Base-by-base conservation (phyloP, 2,113 vertebrate species). In the Meles meles region DNA sequence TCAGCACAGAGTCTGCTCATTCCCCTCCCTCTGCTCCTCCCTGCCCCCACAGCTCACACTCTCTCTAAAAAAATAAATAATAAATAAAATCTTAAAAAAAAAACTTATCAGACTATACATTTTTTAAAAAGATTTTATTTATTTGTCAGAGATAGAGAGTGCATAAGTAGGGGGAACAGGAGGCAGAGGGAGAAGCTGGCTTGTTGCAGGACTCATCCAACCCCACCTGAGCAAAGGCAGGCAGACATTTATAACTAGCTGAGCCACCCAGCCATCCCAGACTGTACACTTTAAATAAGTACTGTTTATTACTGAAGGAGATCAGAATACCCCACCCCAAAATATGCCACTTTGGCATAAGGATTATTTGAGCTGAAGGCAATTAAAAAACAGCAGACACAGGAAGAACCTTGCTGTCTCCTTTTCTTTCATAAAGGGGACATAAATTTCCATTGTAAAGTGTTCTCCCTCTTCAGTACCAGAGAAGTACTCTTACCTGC, bases 391-490 rank as follows among this genome's bases (percentile, higher is more conserved):
- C 6, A 71, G 34, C 3, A 61, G 21, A 49, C 39, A 83, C 10
- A 42, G 34, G 20, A 90, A 95, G 49, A 91, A 69, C 49, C 57
- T 34, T 85, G n/a, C 34, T n/a, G 39, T 91, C 39, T 34, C 52
- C 71, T 39, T 61, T 91, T n/a, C 52, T 61, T 95, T 49, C 12
- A 7, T 71, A 86, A 79, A 86, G 23, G 13, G 14, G 81, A 93
- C 34, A 84, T 47, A 49, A 84, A 93, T 84, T 93, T 84, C 42
- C 91, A 74, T 84, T 93, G n/a, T 84, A 76, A 84, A 74, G 81
- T 90, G 37, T 37, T 95, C 37, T 27, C 39, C 69, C 23, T 76
- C 80, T 90, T 27, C 61, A 72, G 17, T 29, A 67, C 69, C 59
- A 67, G 25, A 79, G 44, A 17, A 90, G 21, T 65, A 90, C 29